A percentile compares a stretch with the other conserved stretches of the same genome.
Conservation (phyloP, 2,888 invertebrate species). For the Drosophila silvestris region DNA sequence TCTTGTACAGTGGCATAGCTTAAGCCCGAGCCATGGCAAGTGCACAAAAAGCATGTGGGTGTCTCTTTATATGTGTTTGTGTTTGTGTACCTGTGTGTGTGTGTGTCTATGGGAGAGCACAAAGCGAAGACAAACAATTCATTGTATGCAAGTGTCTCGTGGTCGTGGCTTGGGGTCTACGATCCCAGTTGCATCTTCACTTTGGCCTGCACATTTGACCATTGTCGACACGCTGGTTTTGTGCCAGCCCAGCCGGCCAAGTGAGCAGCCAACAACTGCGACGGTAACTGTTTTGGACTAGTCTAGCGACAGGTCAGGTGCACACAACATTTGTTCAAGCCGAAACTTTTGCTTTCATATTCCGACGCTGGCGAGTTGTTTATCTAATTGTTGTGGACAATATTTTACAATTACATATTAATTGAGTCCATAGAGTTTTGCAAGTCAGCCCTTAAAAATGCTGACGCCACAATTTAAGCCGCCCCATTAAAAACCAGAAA, state of each 20-base stretch:
- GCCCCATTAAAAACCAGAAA: not conserved
- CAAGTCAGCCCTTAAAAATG: constrained; percentile 73
- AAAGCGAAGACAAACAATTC: constrained; percentile 64
- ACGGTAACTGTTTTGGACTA: constrained; percentile 46
- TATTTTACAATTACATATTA: constrained; percentile 13
- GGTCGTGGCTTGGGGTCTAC: constrained; percentile 51
- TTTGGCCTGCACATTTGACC: constrained; percentile 71
- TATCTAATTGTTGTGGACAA: constrained; percentile 34
- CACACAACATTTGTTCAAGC: constrained; percentile 38
- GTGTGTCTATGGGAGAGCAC: constrained; percentile 36
- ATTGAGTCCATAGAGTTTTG: constrained; percentile 44
- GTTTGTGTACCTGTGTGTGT: constrained; percentile 14
- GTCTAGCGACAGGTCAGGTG: constrained; percentile 63
- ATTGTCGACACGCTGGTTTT: constrained; percentile 73
- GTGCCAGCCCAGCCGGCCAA: constrained; percentile 34
- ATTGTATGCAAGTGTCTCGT: constrained; percentile 66
- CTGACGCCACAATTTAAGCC: constrained; percentile 57
- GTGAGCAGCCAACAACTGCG: constrained; percentile 33
- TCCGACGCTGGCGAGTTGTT: constrained; percentile 22
- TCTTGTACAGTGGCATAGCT: constrained; percentile 61
- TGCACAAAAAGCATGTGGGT: constrained; percentile 53
- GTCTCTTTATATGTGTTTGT: constrained; percentile 22
- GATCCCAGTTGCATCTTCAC: constrained; percentile 73
- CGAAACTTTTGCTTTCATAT: constrained; percentile 70
- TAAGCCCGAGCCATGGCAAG: constrained; percentile 38